A percentile compares a stretch with the other conserved stretches of the same genome.
These are phyloP conservation scores for Loriculus beryllinus DNA, from an alignment of 2,797 vertebrate genomes.

Conservation along the genomic window DNA sequence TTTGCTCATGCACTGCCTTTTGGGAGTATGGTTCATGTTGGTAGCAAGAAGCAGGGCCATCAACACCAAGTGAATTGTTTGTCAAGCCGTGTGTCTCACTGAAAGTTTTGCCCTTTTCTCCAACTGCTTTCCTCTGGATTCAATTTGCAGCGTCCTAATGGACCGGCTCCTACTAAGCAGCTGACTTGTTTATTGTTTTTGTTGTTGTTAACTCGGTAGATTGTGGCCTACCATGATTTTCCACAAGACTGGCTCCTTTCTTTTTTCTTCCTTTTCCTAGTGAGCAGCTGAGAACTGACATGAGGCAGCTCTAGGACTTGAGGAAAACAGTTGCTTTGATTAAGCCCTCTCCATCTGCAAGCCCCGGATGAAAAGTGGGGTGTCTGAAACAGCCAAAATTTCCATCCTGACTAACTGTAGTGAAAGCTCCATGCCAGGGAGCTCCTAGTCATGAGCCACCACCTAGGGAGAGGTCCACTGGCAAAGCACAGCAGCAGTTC, in stretches of 20 bases:
- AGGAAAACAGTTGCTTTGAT: not conserved
- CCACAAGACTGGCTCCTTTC: not conserved
- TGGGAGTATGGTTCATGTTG: not conserved
- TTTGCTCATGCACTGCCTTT: constrained; percentile 42
- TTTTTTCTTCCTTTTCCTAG: not conserved
- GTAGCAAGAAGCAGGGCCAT: constrained; percentile 31
- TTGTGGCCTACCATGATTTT: not conserved
- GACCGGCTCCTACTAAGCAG: not conserved
- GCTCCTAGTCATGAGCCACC: not conserved
- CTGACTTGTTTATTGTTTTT: not conserved
- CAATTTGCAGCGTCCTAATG: not conserved
- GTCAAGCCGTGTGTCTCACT: not conserved
- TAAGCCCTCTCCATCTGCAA: not conserved
- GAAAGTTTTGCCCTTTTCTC: not conserved
- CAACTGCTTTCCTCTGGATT: not conserved
- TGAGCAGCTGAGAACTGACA: not conserved
- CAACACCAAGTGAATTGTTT: constrained; percentile 3
- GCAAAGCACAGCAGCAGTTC: not conserved
- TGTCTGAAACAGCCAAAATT: not conserved
- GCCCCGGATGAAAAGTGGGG: not conserved
- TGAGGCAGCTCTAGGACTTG: not conserved
- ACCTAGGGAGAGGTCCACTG: not conserved
- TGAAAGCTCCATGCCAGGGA: not conserved
- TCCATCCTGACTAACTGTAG: not conserved
- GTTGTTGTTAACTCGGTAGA: not conserved